Percentiles rank a stretch among this genome's conserved stretches.
phyloP scores from a whole-genome alignment of 2,888 invertebrate genomes.

The Byasa hedistus region DNA sequence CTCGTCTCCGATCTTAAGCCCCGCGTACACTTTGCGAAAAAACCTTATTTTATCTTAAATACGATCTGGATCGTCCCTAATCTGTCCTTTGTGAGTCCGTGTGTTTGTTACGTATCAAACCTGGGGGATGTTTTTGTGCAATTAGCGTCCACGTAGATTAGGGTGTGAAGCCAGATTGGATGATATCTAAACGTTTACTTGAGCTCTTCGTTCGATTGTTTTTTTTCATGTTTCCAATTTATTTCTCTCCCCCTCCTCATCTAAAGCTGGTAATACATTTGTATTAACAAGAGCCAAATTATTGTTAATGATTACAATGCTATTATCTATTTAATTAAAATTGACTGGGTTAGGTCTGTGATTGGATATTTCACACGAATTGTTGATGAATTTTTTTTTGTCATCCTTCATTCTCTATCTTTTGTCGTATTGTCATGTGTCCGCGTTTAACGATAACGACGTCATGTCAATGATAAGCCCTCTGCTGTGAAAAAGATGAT shows the following conservation, averaged over 20 bases:
- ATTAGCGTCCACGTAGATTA: slow-evolving; percentile 64
- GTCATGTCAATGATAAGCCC: too few species aligned
- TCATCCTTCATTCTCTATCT: too few species aligned
- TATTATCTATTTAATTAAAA: too few species aligned
- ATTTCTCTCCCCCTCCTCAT: background rate
- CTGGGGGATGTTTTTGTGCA: slow-evolving; percentile 70
- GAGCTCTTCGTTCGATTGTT: slow-evolving; percentile 50
- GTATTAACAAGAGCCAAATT: too few species aligned
- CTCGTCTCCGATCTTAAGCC: slow-evolving; percentile 68
- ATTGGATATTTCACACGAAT: too few species aligned
- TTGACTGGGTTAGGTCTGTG: too few species aligned
- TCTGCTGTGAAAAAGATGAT: too few species aligned
- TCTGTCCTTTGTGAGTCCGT: slow-evolving; percentile 68
- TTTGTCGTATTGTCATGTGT: too few species aligned
- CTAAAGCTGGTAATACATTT: too few species aligned
- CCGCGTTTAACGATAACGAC: too few species aligned
- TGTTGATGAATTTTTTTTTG: too few species aligned
- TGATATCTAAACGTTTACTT: slow-evolving; percentile 44
- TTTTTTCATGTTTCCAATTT: slow-evolving; percentile 35
- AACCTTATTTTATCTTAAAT: slow-evolving; percentile 75
- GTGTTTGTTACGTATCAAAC: slow-evolving; percentile 65
- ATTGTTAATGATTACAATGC: too few species aligned
- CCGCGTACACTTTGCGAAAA: slow-evolving; percentile 71
- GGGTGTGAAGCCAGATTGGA: slow-evolving; percentile 58
- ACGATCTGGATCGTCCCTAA: slow-evolving; percentile 75